A percentile compares a stretch with the other conserved stretches of the same genome.
phyloP scores from a whole-genome alignment of 1,140 invertebrate species.

The Orius laevigatus region DNA sequence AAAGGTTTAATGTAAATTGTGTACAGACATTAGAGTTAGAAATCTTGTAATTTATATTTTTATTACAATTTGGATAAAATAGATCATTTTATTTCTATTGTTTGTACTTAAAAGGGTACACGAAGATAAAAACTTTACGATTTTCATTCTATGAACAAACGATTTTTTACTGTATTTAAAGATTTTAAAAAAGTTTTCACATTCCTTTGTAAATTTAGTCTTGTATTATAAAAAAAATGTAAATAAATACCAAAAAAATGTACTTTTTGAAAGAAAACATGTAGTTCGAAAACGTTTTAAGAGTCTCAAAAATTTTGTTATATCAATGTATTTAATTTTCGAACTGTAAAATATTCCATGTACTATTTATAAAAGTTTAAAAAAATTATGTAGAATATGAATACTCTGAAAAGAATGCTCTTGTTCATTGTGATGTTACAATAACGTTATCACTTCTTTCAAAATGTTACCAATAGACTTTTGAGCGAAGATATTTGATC shows the following conservation, averaged over 20 bases:
- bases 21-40: conserved; percentile 1
- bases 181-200: conserved; percentile 1
- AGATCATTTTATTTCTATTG: not conserved
- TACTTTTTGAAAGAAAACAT: not conserved
- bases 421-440: conserved; percentile 9
- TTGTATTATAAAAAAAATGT: conserved; percentile 10
- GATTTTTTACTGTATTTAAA: not conserved
- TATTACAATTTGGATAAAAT: conserved; percentile 10
- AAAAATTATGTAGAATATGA: conserved; percentile 5
- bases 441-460: not conserved
- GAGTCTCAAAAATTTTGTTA: not conserved
- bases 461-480: not conserved
- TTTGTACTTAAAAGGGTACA: conserved; percentile 4
- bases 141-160: conserved; percentile 2
- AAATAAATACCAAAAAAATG: conserved; percentile 5
- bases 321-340: not conserved
- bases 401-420: conserved; percentile 5
- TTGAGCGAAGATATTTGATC: not conserved
- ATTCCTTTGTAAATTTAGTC: conserved; percentile 12
- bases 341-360: conserved; percentile 1
- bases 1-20: conserved; percentile 3
- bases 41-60: conserved; percentile 8
- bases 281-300: not conserved
- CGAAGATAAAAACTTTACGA: not conserved
- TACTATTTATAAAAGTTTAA: conserved; percentile 3